phyloP scores from a whole-genome alignment of 2,113 vertebrate species.

The Tursiops truncatus region DNA sequence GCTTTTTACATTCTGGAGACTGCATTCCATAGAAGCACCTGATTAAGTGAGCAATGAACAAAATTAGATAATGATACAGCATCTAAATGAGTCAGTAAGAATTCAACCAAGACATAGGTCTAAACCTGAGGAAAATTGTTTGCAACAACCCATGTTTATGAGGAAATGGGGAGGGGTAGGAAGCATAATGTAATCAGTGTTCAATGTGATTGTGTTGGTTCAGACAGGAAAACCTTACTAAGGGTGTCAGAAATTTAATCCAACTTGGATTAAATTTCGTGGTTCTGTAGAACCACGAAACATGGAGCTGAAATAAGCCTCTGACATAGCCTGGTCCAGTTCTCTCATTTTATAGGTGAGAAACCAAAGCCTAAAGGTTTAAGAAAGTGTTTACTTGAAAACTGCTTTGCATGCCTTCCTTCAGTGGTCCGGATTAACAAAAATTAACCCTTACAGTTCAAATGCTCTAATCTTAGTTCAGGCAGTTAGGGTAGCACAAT shows the following conservation, averaged over 20 bases:
- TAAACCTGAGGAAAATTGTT: constrained; percentile 40
- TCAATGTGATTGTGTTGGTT: background rate
- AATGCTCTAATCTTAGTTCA: background rate
- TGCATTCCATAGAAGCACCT: constrained; percentile 38
- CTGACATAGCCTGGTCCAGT: background rate
- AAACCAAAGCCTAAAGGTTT: constrained; percentile 6
- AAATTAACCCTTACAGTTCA: background rate
- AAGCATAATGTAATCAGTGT: constrained; percentile 29
- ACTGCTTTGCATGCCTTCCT: background rate
- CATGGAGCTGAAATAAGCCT: background rate
- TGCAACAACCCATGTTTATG: constrained; percentile 19
- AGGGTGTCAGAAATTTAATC: background rate
- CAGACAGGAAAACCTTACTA: constrained; percentile 11
- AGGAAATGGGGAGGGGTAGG: background rate
- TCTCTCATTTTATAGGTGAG: background rate
- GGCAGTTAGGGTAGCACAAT: background rate
- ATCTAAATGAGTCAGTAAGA: constrained; percentile 58
- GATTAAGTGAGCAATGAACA: constrained; percentile 66
- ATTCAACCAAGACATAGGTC: constrained; percentile 25
- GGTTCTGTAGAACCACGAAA: background rate
- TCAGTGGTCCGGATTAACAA: background rate
- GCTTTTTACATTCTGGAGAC: constrained; percentile 46
- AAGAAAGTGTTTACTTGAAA: background rate
- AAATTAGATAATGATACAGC: constrained; percentile 69
- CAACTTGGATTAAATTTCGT: too few relatives aligned